These are phyloP conservation scores for Macrostomum lignano DNA, from an alignment of 1,140 invertebrate species.

Conservation along the genomic window DNA sequence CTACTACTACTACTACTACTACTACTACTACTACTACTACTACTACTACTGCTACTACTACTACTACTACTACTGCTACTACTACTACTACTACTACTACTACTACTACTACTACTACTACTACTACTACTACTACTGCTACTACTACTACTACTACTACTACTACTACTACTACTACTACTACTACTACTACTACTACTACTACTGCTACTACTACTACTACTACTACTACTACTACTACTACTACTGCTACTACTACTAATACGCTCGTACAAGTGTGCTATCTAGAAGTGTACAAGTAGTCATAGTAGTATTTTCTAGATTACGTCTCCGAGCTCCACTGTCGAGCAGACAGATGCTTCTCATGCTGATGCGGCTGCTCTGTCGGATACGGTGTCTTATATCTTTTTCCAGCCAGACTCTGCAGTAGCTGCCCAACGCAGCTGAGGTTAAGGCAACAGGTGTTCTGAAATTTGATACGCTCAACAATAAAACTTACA, in stretches of 20 bases:
- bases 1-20: conserved; percentile 2
- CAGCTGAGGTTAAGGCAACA: too few relatives aligned
- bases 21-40: conserved; percentile 2
- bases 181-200: conserved; percentile 2
- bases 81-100: conserved; percentile 2
- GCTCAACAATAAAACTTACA: too few relatives aligned
- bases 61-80: conserved; percentile 2
- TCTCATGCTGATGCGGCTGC: too few relatives aligned
- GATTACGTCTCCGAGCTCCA: too few relatives aligned
- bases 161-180: conserved; percentile 2
- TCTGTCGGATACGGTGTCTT: too few relatives aligned
- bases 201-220: conserved; percentile 2
- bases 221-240: conserved; percentile 2
- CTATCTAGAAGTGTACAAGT: too few relatives aligned
- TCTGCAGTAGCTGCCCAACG: too few relatives aligned
- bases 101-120: conserved; percentile 2
- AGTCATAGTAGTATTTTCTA: too few relatives aligned
- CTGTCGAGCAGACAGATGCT: too few relatives aligned
- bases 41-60: conserved; percentile 2
- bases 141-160: conserved; percentile 2
- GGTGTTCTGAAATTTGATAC: too few relatives aligned
- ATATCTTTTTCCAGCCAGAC: too few relatives aligned
- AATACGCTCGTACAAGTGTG: too few relatives aligned
- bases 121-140: conserved; percentile 2
- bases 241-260: conserved; percentile 2